These are phyloP conservation scores for Oligia latruncula DNA, from an alignment of 2,888 invertebrate species.

Conservation along the genomic window DNA sequence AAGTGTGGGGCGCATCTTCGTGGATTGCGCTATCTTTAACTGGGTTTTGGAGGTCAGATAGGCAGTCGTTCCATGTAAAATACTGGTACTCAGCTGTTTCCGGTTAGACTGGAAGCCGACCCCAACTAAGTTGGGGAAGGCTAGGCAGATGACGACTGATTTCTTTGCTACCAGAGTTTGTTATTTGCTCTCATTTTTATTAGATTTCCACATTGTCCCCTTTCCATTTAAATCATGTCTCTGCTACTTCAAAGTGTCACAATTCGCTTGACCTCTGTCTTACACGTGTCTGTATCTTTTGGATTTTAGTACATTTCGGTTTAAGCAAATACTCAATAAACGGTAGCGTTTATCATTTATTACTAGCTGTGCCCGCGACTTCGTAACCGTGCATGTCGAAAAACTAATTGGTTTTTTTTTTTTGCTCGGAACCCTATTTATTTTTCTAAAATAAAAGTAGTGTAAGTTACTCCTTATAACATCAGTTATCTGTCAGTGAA, in stretches of 20 bases:
- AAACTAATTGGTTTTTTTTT: background rate
- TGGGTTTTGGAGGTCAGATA: too few relatives aligned
- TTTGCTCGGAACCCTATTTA: background rate
- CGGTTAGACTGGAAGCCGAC: too few relatives aligned
- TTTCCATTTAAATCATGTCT: constrained; percentile 22
- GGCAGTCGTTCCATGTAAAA: too few relatives aligned
- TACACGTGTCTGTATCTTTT: constrained; percentile 3
- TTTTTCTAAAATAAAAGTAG: background rate
- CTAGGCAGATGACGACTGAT: too few relatives aligned
- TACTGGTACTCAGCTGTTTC: too few relatives aligned
- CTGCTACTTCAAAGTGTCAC: constrained; percentile 20
- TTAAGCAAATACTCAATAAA: background rate
- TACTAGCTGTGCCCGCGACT: too few relatives aligned
- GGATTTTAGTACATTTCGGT: background rate
- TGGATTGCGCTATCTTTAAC: too few relatives aligned
- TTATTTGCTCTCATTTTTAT: constrained; percentile 24
- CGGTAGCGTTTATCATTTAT: too few relatives aligned
- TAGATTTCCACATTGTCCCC: constrained; percentile 22
- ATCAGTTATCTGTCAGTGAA: background rate
- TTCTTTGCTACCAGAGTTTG: constrained; percentile 5
- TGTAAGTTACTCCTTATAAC: background rate
- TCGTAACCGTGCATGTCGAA: too few relatives aligned
- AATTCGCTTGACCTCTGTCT: background rate
- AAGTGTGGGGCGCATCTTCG: too few relatives aligned
- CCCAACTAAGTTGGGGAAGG: too few relatives aligned